A percentile compares a stretch with the other conserved stretches of the same genome.
Evolutionary conservation across 2,113 vertebrate genomes (phyloP).

Genomic region (Macquaria australasica): DNA sequence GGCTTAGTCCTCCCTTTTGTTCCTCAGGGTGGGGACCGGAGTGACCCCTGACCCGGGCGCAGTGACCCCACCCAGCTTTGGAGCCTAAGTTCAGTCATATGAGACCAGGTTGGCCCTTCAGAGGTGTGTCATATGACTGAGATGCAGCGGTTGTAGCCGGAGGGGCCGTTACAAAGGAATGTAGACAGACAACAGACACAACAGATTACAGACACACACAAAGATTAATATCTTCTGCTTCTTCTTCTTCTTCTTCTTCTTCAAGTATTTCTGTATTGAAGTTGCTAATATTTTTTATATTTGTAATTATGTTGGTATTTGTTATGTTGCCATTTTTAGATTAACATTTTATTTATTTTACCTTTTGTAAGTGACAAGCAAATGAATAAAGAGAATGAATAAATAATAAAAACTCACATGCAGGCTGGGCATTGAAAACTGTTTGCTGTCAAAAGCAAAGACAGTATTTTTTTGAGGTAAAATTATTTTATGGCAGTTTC

Average conservation of each 20-base stretch:
- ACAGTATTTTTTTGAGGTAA: no score
- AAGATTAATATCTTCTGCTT: no score
- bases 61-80: constrained; percentile 59
- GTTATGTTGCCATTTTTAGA: not conserved
- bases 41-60: constrained; percentile 61
- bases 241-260: no score
- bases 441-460: not conserved
- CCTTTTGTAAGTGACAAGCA: not conserved
- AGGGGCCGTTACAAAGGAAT: constrained; percentile 41
- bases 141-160: constrained; percentile 18
- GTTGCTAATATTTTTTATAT: not conserved
- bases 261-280: not conserved
- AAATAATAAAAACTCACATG: not conserved
- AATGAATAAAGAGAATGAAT: not conserved
- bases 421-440: not conserved
- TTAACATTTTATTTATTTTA: not conserved
- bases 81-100: constrained; percentile 58
- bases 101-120: constrained; percentile 37
- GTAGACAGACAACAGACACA: constrained; percentile 3
- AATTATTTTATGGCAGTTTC: no score
- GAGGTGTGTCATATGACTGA: constrained; percentile 47
- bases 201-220: not conserved
- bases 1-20: constrained; percentile 68
- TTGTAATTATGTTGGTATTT: not conserved
- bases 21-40: constrained; percentile 61